Base-by-base conservation (phyloP, 2,113 vertebrate genomes). In the Pholis gunnellus region DNA sequence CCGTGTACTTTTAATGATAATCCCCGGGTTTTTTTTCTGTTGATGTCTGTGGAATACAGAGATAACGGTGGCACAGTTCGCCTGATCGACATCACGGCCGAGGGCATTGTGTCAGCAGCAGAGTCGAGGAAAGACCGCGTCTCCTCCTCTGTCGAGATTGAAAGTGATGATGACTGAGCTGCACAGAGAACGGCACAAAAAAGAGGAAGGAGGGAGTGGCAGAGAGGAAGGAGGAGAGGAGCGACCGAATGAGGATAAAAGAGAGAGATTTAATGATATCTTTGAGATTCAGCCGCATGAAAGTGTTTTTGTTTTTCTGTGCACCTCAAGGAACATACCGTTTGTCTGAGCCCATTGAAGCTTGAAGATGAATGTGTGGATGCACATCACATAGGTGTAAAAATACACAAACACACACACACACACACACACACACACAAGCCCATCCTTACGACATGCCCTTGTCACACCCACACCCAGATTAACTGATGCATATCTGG, bases 391-490 rank as follows among this genome's bases (percentile, higher is more conserved):
- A 84, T 63, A 85, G 74, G 77, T 84, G 67, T 72, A 87, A 78
- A 87, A 72, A 85, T 73, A 84, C 72, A 81, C 69, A 70, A n/a
- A n/a, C 22, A 78, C 67, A 60, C 15, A 54, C 29, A 78, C 34
- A 66, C 59, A 27, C 54, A 27, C 54, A 57, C 10, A 25, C 54
- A 56, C 54, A 50, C 44, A 15, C 14, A 68, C 52, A 75, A 4
- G 18, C 42, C n/a, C 82, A 27, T 82, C 63, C 52, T 46, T 31
- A 65, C 57, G 3, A 40, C 60, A 78, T 34, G 83, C 77, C 83
- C 79, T 71, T 50, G 83, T 85, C 88, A 91, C 88, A 75, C 92
- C 90, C 90, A 91, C 90, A 76, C 80, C 72, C 83, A 70, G 88
- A 92, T 93, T 90, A 91, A 84, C 79, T 46, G 79, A 80, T 64